phyloP scores from a whole-genome alignment of 2,888 invertebrate genomes.

The Anaspis maculata region DNA sequence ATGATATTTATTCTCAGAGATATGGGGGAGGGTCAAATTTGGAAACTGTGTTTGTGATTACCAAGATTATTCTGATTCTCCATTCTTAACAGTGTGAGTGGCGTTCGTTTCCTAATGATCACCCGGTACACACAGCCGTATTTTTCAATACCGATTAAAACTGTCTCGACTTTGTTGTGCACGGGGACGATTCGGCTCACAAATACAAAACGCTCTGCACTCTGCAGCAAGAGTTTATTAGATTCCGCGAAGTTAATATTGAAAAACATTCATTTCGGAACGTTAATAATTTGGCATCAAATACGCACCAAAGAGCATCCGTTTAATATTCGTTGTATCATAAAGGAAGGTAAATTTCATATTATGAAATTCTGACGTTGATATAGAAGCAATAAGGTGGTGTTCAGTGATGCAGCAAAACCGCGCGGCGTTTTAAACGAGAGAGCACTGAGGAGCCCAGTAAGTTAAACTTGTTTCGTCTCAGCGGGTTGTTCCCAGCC shows the following conservation, averaged over 20 bases:
- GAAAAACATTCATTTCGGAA: constrained; percentile 19
- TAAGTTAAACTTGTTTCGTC: constrained; percentile 18
- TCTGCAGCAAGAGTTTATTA: constrained; percentile 21
- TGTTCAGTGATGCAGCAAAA: constrained; percentile 22
- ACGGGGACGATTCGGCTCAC: too few species aligned
- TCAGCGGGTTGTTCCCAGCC: constrained; percentile 15
- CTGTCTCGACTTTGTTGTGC: too few species aligned
- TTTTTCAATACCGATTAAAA: too few species aligned
- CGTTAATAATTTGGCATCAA: constrained; percentile 26
- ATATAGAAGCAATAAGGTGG: constrained; percentile 26
- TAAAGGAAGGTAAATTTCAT: constrained; percentile 25
- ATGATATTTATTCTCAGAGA: too few species aligned
- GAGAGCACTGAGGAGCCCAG: too few species aligned
- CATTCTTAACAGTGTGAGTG: too few species aligned
- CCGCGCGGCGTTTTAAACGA: constrained; percentile 18
- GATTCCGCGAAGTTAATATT: constrained; percentile 21
- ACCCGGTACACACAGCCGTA: too few species aligned
- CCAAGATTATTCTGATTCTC: too few species aligned
- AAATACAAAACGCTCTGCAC: too few species aligned
- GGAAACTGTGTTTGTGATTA: too few species aligned
- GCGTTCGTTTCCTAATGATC: too few species aligned
- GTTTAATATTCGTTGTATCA: constrained; percentile 23
- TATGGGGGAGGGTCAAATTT: too few species aligned
- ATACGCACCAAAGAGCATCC: constrained; percentile 21
- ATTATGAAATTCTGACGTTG: constrained; percentile 25